Percentiles rank a stretch among this genome's conserved stretches.
Conservation (phyloP, 2,113 vertebrate species). For the Bos javanicus region DNA sequence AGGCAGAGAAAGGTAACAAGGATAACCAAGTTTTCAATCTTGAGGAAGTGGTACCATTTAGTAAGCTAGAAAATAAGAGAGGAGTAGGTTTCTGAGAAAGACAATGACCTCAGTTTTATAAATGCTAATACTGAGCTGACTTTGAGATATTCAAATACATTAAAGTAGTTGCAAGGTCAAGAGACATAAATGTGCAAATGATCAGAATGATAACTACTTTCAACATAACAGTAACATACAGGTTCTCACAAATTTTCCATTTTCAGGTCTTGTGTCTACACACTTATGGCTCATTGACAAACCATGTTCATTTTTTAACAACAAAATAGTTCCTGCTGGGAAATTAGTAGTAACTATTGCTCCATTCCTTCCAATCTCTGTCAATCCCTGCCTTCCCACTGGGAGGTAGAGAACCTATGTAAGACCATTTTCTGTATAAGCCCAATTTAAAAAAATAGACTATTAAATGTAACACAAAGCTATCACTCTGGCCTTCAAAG, state of each 20-base stretch:
- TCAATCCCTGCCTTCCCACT: neutral
- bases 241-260: neutral
- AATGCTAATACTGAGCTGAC: neutral
- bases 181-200: neutral
- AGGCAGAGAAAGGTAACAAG: neutral
- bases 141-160: slow-evolving; percentile 3
- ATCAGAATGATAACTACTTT: neutral
- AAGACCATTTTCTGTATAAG: neutral
- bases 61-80: neutral
- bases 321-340: neutral
- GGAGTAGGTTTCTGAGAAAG: neutral
- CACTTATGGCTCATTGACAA: neutral
- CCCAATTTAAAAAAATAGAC: neutral
- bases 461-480: slow-evolving; percentile 23
- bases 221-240: neutral
- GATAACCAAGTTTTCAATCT: neutral
- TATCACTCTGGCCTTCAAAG: neutral
- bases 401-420: neutral
- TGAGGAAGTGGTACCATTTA: neutral
- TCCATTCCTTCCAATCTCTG: neutral
- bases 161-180: neutral
- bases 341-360: neutral
- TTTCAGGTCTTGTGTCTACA: neutral
- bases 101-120: neutral
- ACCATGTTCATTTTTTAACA: neutral